Conservation (phyloP, 2,797 vertebrate species). For the Bradypodion pumilum region DNA sequence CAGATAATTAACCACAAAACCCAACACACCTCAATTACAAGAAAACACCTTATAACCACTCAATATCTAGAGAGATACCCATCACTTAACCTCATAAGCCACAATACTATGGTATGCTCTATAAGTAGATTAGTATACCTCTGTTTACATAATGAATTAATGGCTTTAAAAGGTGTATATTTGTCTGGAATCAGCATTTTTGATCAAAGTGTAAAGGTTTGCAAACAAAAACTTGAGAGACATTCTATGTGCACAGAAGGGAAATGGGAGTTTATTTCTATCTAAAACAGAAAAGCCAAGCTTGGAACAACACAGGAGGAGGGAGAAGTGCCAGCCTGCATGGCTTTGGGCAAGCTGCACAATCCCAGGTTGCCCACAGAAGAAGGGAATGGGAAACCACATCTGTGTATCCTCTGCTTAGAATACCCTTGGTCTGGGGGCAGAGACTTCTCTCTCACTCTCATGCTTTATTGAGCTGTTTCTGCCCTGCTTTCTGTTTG, state of each 20-base stretch:
- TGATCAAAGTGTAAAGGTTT: not conserved
- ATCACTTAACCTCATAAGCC: not conserved
- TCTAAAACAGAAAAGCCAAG: too few relatives aligned
- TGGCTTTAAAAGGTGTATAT: not conserved
- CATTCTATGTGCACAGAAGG: not conserved
- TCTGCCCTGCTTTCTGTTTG: too few relatives aligned
- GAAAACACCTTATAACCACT: not conserved
- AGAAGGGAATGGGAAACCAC: too few relatives aligned
- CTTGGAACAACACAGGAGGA: not conserved
- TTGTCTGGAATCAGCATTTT: not conserved
- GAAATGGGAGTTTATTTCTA: not conserved
- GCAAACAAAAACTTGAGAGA: not conserved
- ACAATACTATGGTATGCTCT: not conserved
- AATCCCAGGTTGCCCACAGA: too few relatives aligned
- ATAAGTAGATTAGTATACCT: not conserved
- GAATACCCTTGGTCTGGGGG: too few relatives aligned
- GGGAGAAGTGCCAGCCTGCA: too few relatives aligned
- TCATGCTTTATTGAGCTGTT: too few relatives aligned
- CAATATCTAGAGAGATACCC: not conserved
- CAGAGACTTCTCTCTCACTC: too few relatives aligned
- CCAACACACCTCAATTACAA: not conserved
- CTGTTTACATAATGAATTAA: not conserved
- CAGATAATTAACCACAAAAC: not conserved
- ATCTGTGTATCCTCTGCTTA: too few relatives aligned
- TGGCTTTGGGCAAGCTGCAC: too few relatives aligned